Percentiles rank a stretch among this genome's conserved stretches.
These are phyloP conservation scores for Leguminivora glycinivorella DNA, from an alignment of 1,140 invertebrate species.

Conservation along the genomic window DNA sequence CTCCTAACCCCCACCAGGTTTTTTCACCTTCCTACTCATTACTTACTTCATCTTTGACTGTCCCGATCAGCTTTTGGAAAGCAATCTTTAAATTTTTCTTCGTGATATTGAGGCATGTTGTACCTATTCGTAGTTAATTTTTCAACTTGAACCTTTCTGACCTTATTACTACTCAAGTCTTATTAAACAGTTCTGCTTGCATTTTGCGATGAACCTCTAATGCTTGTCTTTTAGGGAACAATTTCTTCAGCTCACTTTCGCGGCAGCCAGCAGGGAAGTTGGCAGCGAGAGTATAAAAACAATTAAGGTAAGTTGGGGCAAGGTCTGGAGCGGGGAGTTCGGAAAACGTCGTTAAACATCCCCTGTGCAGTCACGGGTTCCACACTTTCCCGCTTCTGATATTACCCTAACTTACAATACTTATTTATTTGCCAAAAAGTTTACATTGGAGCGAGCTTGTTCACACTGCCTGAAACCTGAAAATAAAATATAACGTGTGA, in stretches of 20 bases:
- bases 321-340: slow-evolving; percentile 15
- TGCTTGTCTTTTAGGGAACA: slow-evolving; percentile 23
- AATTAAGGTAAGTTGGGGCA: slow-evolving; percentile 16
- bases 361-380: slow-evolving; percentile 10
- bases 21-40: slow-evolving; percentile 33
- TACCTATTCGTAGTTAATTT: slow-evolving; percentile 21
- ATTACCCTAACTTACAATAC: slow-evolving; percentile 14
- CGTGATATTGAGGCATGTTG: slow-evolving; percentile 22
- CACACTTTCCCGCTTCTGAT: slow-evolving; percentile 1
- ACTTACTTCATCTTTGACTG: slow-evolving; percentile 22
- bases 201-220: slow-evolving; percentile 23
- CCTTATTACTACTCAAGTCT: slow-evolving; percentile 16
- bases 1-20: slow-evolving; percentile 74
- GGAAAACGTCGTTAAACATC: background rate
- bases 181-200: slow-evolving; percentile 25
- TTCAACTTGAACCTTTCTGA: slow-evolving; percentile 6
- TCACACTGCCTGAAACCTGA: background rate
- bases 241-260: slow-evolving; percentile 11
- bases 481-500: background rate
- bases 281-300: slow-evolving; percentile 17
- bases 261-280: slow-evolving; percentile 17
- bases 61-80: slow-evolving; percentile 17
- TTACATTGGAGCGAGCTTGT: background rate
- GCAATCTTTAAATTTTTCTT: slow-evolving; percentile 23
- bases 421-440: slow-evolving; percentile 10